Base-by-base conservation (phyloP, 2,113 vertebrate species). In the Megaptera novaeangliae region DNA sequence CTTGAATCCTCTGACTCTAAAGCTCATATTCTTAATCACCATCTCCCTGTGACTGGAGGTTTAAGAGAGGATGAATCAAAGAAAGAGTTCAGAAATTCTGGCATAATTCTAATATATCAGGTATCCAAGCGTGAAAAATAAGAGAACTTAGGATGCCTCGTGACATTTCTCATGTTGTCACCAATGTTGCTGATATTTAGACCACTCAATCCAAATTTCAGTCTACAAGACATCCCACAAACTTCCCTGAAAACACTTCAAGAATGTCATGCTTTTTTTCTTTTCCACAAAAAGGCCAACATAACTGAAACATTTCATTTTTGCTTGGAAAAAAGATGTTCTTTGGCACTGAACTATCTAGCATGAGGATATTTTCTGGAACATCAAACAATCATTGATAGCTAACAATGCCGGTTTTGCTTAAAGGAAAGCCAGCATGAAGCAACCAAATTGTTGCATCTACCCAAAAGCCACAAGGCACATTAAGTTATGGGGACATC, bases 301-400 rank as follows among this genome's bases (percentile, higher is more conserved):
- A 59, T 83, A 80, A 61, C 44, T 83, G 21, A 57, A 95, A 78
- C 34, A 59, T 88, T 75, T 94, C 66, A 68, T 77, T 57, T 91
- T 36, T 93, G 18, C 49, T 83, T 74, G 20, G 52, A 36, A 80
- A 84, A 80, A 77, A 75, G 55, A 61, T 29, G 49, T 96, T 81
- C n/a, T 88, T 89, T 90, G 92, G 61, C 83, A 64, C 75, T 55
- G 6, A 95, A 72, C 39, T 80, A 27, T 75, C 4, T 78, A 82
- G 80, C 90, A 95, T 63, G 57, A 97, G 61, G 68, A 7, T 92
- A 95, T 94, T 92, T 96, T 97, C 78, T 93, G 83, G 78, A 95
- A 87, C 49, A 94, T 92, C 78, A 93, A 97, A 66, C 44, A 92
- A 27, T 97, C 57, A 52, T 64, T 84, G 80, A 83, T 64, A 89